Evolutionary conservation across 2,797 vertebrate species (phyloP).

Genomic region (Dendrocincla fuliginosa): DNA sequence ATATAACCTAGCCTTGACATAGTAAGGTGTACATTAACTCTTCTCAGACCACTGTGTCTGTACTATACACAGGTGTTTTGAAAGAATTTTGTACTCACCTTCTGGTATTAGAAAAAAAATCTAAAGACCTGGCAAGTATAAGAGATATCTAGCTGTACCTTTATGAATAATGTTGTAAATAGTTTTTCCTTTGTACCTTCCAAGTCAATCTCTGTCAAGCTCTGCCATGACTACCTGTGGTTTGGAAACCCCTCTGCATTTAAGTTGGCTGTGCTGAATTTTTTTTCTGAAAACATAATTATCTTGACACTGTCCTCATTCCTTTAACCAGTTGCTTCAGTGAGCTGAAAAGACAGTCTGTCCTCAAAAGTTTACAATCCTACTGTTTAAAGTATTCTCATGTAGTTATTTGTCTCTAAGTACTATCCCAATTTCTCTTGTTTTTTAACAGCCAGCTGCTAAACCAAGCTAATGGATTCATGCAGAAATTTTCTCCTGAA

Average conservation of each 20-base stretch:
- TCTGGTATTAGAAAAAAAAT: neutral
- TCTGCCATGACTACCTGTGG: neutral
- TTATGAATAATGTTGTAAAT: neutral
- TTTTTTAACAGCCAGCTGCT: neutral
- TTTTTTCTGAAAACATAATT: neutral
- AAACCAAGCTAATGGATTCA: neutral
- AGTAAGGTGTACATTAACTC: rapidly evolving
- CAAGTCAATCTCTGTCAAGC: neutral
- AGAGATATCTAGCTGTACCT: neutral
- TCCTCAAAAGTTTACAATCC: neutral
- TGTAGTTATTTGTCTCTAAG: neutral
- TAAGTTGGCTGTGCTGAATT: neutral
- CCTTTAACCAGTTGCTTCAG: neutral
- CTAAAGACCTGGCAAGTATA: neutral
- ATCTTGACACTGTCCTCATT: neutral
- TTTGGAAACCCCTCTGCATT: neutral
- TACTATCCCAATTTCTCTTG: neutral
- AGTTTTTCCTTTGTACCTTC: neutral
- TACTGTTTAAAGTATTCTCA: neutral
- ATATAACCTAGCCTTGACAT: neutral
- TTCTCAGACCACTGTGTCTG: neutral
- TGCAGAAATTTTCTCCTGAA: neutral
- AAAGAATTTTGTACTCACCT: neutral
- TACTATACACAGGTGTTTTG: neutral
- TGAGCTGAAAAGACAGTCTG: neutral